Evolutionary conservation across 37 sponge, comb jelly and placozoan genomes (phyloP).

Genomic region (Spongilla lacustris): DNA sequence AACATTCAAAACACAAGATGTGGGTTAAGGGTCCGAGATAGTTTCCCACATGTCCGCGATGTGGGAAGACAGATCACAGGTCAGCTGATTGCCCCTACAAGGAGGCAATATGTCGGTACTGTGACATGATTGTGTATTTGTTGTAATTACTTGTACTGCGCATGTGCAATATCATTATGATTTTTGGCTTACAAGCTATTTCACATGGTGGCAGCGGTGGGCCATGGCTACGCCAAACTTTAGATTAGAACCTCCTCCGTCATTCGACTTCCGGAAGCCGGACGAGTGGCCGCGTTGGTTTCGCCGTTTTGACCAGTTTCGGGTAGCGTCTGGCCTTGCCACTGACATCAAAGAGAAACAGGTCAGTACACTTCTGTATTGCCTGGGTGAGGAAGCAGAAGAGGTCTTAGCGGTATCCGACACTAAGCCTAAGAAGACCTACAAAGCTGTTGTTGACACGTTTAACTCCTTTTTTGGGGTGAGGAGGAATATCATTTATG

Average conservation of each 20-base stretch:
- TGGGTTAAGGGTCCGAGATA: too few relatives aligned
- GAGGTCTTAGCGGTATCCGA: neutral
- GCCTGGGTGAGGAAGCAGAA: conserved; percentile 38
- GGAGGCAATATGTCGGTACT: too few relatives aligned
- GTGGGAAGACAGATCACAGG: too few relatives aligned
- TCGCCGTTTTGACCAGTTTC: conserved; percentile 15
- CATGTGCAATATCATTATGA: neutral
- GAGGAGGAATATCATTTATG: neutral
- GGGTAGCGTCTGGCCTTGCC: conserved; percentile 13
- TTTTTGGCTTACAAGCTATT: neutral
- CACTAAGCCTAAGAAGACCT: neutral
- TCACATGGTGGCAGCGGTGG: conserved; percentile 39
- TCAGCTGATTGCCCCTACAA: too few relatives aligned
- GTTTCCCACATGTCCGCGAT: too few relatives aligned
- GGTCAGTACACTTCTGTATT: conserved; percentile 31
- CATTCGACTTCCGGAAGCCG: conserved; percentile 15
- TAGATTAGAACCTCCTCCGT: conserved; percentile 7
- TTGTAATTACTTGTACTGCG: neutral
- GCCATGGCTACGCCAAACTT: conserved; percentile 1
- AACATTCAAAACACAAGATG: too few relatives aligned
- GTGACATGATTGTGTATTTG: neutral
- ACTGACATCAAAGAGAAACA: neutral
- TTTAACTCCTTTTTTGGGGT: neutral
- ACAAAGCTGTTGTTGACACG: conserved; percentile 16
- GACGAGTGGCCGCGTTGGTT: conserved; percentile 27